These are phyloP conservation scores for Cheilosia urbana DNA, from an alignment of 2,888 invertebrate species.

Conservation along the genomic window DNA sequence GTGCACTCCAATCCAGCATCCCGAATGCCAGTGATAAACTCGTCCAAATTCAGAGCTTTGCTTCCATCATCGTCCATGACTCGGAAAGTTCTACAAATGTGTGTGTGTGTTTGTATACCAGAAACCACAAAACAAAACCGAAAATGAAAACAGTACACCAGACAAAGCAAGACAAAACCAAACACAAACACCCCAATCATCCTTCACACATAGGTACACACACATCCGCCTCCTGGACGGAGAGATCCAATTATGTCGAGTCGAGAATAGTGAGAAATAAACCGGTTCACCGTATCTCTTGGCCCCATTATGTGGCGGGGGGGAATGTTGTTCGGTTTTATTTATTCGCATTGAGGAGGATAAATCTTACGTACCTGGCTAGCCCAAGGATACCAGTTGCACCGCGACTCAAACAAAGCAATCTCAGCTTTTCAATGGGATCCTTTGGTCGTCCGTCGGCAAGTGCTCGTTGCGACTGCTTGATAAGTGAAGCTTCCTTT, in stretches of 20 bases:
- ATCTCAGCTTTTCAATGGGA: slow-evolving; percentile 92
- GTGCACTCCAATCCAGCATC: slow-evolving; percentile 90
- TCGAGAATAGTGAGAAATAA: slow-evolving; percentile 48
- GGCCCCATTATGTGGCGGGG: slow-evolving; percentile 17
- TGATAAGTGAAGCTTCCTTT: slow-evolving; percentile 91
- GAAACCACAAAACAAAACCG: slow-evolving; percentile 53
- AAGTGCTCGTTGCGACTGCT: slow-evolving; percentile 89
- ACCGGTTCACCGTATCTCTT: slow-evolving; percentile 18
- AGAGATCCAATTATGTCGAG: slow-evolving; percentile 59
- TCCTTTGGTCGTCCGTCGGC: slow-evolving; percentile 87
- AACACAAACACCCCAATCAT: slow-evolving; percentile 12
- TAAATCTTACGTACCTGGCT: slow-evolving; percentile 87
- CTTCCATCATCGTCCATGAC: slow-evolving; percentile 96
- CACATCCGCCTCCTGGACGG: not conserved
- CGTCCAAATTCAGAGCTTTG: slow-evolving; percentile 90
- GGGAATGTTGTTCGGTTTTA: slow-evolving; percentile 43
- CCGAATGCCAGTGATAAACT: slow-evolving; percentile 91
- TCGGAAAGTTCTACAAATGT: slow-evolving; percentile 89
- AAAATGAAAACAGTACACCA: slow-evolving; percentile 49
- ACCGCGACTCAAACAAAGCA: slow-evolving; percentile 93
- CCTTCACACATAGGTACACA: not conserved
- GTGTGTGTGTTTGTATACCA: slow-evolving; percentile 6
- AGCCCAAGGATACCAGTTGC: slow-evolving; percentile 94
- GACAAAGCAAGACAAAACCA: slow-evolving; percentile 5
- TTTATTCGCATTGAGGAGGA: slow-evolving; percentile 48